phyloP scores from a whole-genome alignment of 2,888 invertebrate species.

The Xanthia togata region DNA sequence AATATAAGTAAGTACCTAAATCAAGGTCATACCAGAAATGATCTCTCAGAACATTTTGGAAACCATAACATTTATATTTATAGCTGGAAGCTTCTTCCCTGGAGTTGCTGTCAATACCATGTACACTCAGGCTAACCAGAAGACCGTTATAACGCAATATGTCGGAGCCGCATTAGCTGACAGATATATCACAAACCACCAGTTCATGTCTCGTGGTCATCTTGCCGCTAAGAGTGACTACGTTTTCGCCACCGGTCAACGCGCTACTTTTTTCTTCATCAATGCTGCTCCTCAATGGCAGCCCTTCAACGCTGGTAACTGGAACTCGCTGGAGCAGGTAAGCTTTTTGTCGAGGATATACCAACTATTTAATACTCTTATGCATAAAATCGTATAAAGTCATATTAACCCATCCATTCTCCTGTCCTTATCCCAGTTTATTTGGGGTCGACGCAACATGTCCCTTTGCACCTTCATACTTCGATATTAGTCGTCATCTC shows the following conservation, averaged over 20 bases:
- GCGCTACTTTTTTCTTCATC: slow-evolving; percentile 91
- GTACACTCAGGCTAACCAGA: slow-evolving; percentile 84
- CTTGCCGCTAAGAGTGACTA: slow-evolving; percentile 91
- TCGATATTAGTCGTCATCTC: too few species aligned
- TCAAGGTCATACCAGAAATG: too few species aligned
- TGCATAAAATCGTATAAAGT: too few species aligned
- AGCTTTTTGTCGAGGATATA: neutral
- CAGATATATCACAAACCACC: slow-evolving; percentile 84
- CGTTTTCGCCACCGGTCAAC: slow-evolving; percentile 90
- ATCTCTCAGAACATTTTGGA: too few species aligned
- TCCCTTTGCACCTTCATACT: too few species aligned
- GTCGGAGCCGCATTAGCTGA: slow-evolving; percentile 80
- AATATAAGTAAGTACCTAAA: too few species aligned
- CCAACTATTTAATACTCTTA: neutral
- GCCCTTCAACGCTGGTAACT: slow-evolving; percentile 91
- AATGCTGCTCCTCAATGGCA: slow-evolving; percentile 93
- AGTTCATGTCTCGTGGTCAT: slow-evolving; percentile 91
- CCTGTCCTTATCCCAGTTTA: too few species aligned
- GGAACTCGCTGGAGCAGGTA: slow-evolving; percentile 89
- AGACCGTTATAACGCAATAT: slow-evolving; percentile 73
- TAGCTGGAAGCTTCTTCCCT: slow-evolving; percentile 88
- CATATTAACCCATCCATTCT: too few species aligned
- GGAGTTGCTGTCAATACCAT: slow-evolving; percentile 80
- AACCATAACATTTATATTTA: too few species aligned
- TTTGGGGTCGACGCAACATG: too few species aligned